phyloP scores from a whole-genome alignment of 1,140 invertebrate species.

The Musca domestica region DNA sequence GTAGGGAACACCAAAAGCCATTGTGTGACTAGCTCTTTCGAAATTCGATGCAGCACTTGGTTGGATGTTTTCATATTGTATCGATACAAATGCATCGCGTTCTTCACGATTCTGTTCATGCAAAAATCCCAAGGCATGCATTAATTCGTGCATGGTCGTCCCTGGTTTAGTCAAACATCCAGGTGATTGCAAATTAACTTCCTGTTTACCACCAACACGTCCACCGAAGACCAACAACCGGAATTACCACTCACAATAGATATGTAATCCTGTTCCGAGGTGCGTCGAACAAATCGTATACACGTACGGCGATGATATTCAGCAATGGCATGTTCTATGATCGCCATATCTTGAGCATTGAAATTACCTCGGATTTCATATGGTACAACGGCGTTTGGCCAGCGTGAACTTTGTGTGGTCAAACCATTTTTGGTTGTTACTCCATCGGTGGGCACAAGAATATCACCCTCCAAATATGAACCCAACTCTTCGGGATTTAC shows the following conservation, averaged over 20 bases:
- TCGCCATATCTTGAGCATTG: slow-evolving; percentile 44
- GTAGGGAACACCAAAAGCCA: slow-evolving; percentile 67
- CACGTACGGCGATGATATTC: slow-evolving; percentile 72
- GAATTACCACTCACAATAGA: slow-evolving; percentile 64
- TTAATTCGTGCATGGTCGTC: slow-evolving; percentile 77
- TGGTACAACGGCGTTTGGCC: slow-evolving; percentile 69
- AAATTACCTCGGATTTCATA: slow-evolving; percentile 67
- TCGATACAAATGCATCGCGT: slow-evolving; percentile 70
- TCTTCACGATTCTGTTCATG: slow-evolving; percentile 84
- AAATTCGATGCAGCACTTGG: slow-evolving; percentile 67
- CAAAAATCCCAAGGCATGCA: slow-evolving; percentile 81
- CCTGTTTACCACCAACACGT: slow-evolving; percentile 62
- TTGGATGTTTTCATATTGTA: slow-evolving; percentile 60
- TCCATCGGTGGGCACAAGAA: slow-evolving; percentile 59
- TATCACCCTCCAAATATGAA: slow-evolving; percentile 73
- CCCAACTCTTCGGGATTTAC: slow-evolving; percentile 75
- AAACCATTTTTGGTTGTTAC: slow-evolving; percentile 62
- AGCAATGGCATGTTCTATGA: slow-evolving; percentile 64
- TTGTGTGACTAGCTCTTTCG: slow-evolving; percentile 62
- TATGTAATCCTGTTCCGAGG: slow-evolving; percentile 66
- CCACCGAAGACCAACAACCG: slow-evolving; percentile 81
- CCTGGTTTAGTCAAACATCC: slow-evolving; percentile 73
- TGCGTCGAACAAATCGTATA: slow-evolving; percentile 67
- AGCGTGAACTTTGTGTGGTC: slow-evolving; percentile 58
- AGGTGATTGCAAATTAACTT: slow-evolving; percentile 70